A percentile compares a stretch with the other conserved stretches of the same genome.
Conservation (phyloP, 2,888 invertebrate species). For the Dromius quadrimaculatus region DNA sequence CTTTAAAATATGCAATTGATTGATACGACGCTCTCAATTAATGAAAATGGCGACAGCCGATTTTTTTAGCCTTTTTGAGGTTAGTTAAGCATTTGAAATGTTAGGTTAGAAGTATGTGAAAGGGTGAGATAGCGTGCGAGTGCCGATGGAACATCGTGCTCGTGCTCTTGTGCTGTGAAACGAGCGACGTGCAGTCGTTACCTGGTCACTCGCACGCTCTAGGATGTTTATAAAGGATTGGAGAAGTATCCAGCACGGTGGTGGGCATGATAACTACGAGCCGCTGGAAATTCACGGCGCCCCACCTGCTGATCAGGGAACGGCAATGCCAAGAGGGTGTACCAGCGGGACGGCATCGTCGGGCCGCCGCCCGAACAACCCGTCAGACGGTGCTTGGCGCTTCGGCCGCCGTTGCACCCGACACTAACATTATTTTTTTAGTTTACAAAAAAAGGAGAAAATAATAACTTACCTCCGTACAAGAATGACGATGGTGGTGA, state of each 20-base stretch:
- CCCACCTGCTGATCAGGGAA: slow-evolving; percentile 95
- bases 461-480: slow-evolving; percentile 82
- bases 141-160: not conserved
- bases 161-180: slow-evolving; percentile 13
- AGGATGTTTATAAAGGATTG: slow-evolving; percentile 76
- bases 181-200: not conserved
- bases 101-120: too few species aligned
- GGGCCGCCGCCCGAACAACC: slow-evolving; percentile 59
- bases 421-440: slow-evolving; percentile 57
- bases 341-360: slow-evolving; percentile 86
- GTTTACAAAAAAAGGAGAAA: not conserved
- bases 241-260: slow-evolving; percentile 90
- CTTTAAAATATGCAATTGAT: too few species aligned
- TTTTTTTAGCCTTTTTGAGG: too few species aligned
- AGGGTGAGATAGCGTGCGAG: slow-evolving; percentile 18
- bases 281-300: slow-evolving; percentile 77
- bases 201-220: slow-evolving; percentile 20
- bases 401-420: slow-evolving; percentile 66
- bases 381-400: slow-evolving; percentile 66
- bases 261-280: slow-evolving; percentile 77
- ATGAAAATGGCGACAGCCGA: too few species aligned
- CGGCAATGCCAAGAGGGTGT: slow-evolving; percentile 90
- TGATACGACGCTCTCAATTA: too few species aligned
- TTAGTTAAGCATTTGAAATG: too few species aligned
- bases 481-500: slow-evolving; percentile 89